Percentiles rank a stretch among this genome's conserved stretches.
These are phyloP conservation scores for Hemibagrus wyckioides DNA, from an alignment of 2,113 vertebrate species.

Conservation along the genomic window DNA sequence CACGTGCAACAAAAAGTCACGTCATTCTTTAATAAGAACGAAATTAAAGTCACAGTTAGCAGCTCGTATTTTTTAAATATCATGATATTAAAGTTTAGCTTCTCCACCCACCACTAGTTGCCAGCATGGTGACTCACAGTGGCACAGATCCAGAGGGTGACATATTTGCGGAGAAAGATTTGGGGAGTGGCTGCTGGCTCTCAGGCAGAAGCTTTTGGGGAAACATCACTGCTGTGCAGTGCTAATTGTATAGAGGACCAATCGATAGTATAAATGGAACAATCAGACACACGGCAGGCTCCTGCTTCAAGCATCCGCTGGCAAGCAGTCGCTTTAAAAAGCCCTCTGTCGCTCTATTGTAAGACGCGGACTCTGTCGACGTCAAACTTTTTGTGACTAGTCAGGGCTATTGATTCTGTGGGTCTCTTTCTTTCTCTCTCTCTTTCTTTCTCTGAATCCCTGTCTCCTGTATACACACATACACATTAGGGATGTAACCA, in stretches of 20 bases:
- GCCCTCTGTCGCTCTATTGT: slow-evolving; percentile 35
- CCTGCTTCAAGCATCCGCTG: slow-evolving; percentile 26
- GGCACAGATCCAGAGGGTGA: slow-evolving; percentile 17
- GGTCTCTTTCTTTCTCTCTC: slow-evolving; percentile 1
- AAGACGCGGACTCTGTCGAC: slow-evolving; percentile 24
- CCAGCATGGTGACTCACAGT: slow-evolving; percentile 18
- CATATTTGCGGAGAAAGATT: slow-evolving; percentile 4
- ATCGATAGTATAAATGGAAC: slow-evolving; percentile 55
- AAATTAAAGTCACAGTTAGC: neutral
- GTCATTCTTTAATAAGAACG: neutral
- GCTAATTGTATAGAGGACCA: slow-evolving; percentile 49
- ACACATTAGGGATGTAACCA: neutral
- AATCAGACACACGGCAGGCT: slow-evolving; percentile 49
- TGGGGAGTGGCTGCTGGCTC: slow-evolving; percentile 29
- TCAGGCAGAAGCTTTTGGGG: slow-evolving; percentile 28
- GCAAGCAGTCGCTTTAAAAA: slow-evolving; percentile 36
- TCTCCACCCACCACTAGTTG: neutral
- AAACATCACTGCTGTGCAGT: slow-evolving; percentile 44
- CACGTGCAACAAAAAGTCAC: neutral
- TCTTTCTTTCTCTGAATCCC: neutral
- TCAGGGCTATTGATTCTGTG: slow-evolving; percentile 47
- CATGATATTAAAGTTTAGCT: neutral
- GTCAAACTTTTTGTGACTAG: slow-evolving; percentile 44
- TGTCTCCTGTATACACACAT: neutral
- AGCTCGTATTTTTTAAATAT: neutral